Evolutionary conservation across 2,113 vertebrate species (phyloP), one percentile per base, ranked within the genome.

Genomic region (Alethe castanea): DNA sequence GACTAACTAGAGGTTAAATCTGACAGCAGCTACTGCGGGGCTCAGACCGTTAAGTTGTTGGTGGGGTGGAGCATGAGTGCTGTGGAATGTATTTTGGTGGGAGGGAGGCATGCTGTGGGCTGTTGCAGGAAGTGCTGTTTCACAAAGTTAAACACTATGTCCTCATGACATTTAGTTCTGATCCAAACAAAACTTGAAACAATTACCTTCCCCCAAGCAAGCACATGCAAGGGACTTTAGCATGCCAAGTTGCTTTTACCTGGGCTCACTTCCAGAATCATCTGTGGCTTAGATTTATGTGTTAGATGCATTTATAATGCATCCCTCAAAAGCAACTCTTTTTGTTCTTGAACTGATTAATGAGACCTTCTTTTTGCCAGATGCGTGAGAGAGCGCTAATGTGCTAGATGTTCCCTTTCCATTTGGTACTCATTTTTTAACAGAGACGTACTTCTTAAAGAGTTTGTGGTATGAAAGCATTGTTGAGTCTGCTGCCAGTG

Each of bases 81-180:
- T 33, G 8, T 33, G 71, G n/a, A 69, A 64, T 53, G n/a, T 36
- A 9, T 36, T 88, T 72, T 28, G 31, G 33, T 0, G 1, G 12
- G 15, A 64, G 25, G 5, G 28, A 74, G 19, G 12, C 1, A 0
- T 11, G 8, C 42, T 38, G 19, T 2, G 12, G n/a, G 22, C n/a
- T 64, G 15, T 50, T 2, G 3, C 14, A 38, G 76, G 54, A 94
- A 77, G 20, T 47, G 24, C 26, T 62, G 12, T 59, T 82, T 77
- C 38, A 4, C 22, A 47, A 44, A 2, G 4, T 1, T 1, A 19
- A 77, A 12, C 18, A 1, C 53, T 45, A 2, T 28, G 15, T 62
- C 11, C 28, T n/a, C 14, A 1, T 42, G 24, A n/a, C n/a, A 40
- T 3, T n/a, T 71, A 45, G 52, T 42, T 86, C 16, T 1, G 1